Percentiles rank a stretch among this genome's conserved stretches.
Conservation (phyloP, 1,140 invertebrate genomes). For the Habropoda laboriosa region DNA sequence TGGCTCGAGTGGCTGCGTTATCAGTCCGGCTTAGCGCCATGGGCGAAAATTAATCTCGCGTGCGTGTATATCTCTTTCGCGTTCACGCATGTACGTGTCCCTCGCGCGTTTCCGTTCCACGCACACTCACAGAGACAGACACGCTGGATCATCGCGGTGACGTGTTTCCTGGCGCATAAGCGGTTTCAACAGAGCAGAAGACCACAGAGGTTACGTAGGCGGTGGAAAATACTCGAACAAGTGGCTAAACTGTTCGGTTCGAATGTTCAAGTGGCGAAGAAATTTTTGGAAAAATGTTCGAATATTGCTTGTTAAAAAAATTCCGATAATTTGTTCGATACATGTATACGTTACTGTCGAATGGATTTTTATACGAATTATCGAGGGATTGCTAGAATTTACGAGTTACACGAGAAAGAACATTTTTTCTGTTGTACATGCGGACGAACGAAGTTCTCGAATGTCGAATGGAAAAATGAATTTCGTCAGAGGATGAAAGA, state of each 20-base stretch:
- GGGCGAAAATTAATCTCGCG: conserved; percentile 69
- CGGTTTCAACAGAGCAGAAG: neutral
- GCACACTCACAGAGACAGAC: neutral
- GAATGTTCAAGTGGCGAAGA: neutral
- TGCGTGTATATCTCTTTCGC: conserved; percentile 35
- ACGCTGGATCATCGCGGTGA: neutral
- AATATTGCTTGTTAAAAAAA: no score
- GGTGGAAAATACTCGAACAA: neutral
- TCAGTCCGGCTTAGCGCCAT: conserved; percentile 52
- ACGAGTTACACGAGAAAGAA: no score
- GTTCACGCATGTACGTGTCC: neutral
- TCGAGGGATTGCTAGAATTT: no score
- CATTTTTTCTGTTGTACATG: neutral
- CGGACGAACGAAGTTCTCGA: neutral
- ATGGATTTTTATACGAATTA: no score
- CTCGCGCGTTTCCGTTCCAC: neutral
- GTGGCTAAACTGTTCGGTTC: neutral
- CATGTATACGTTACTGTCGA: no score
- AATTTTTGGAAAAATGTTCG: neutral
- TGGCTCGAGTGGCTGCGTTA: conserved; percentile 69
- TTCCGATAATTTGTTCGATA: no score
- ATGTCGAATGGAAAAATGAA: neutral
- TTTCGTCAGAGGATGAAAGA: neutral
- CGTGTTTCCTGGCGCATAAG: neutral
- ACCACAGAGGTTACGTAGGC: neutral